phyloP scores from a whole-genome alignment of 2,888 invertebrate genomes.

The Drosophila tripunctata region DNA sequence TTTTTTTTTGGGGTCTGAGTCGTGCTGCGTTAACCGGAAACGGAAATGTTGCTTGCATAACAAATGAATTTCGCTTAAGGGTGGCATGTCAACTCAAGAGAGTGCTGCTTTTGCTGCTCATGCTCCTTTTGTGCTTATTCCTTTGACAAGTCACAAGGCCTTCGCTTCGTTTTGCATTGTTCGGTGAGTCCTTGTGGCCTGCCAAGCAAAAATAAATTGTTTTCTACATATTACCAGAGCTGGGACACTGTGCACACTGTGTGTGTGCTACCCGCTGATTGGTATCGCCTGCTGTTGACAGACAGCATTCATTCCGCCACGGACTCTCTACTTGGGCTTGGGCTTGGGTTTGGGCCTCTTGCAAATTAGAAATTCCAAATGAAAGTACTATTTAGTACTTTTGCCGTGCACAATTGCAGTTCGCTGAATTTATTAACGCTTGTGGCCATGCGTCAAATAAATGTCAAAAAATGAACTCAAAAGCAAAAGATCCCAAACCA shows the following conservation, averaged over 20 bases:
- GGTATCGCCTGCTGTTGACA: constrained; percentile 80
- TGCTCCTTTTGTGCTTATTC: constrained; percentile 25
- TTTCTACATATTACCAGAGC: constrained; percentile 51
- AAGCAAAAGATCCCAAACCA: constrained; percentile 46
- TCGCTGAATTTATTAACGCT: constrained; percentile 65
- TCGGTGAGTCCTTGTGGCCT: constrained; percentile 43
- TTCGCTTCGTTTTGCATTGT: constrained; percentile 66
- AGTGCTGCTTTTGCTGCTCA: background rate
- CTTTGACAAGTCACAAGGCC: constrained; percentile 70
- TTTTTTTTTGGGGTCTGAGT: constrained; percentile 22
- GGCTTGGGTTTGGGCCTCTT: constrained; percentile 26
- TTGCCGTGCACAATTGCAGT: constrained; percentile 51
- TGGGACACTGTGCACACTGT: background rate
- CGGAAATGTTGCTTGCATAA: constrained; percentile 82
- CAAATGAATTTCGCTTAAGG: constrained; percentile 77
- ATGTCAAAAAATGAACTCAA: constrained; percentile 77
- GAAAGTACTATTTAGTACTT: constrained; percentile 44
- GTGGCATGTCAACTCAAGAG: constrained; percentile 38
- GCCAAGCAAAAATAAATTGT: constrained; percentile 65
- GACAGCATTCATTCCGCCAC: constrained; percentile 81
- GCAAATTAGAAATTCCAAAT: constrained; percentile 65
- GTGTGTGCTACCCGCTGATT: constrained; percentile 56
- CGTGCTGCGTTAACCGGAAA: constrained; percentile 78
- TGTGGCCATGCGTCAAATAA: constrained; percentile 79
- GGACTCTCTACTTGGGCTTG: too few species aligned